Conservation (phyloP, 2,797 vertebrate species). For the Periophthalmus magnuspinnatus region DNA sequence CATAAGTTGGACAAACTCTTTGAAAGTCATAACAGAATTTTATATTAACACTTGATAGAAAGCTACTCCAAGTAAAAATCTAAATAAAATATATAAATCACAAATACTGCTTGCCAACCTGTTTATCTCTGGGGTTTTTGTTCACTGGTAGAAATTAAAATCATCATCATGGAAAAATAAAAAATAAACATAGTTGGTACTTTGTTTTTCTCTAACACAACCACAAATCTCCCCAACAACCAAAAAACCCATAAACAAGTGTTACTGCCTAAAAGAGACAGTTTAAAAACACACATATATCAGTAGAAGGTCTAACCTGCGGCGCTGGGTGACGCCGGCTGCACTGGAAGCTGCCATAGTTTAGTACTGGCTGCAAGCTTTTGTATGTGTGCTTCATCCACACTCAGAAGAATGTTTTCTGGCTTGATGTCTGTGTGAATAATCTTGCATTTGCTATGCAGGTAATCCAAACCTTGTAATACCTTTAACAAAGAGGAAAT, state of each 20-base stretch:
- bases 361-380: constrained; percentile 79
- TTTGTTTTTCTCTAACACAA: constrained; percentile 2
- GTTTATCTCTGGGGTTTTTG: constrained; percentile 51
- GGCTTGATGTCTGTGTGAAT: constrained; percentile 96
- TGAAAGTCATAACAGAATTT: constrained; percentile 23
- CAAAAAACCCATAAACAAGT: neutral
- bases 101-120: constrained; percentile 46
- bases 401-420: constrained; percentile 85
- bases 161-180: constrained; percentile 15
- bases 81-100: neutral
- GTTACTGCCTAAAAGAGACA: neutral
- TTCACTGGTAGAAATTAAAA: constrained; percentile 49
- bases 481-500: constrained; percentile 56
- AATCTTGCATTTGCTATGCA: constrained; percentile 93
- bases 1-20: constrained; percentile 62
- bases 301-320: constrained; percentile 61
- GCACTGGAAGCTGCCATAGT: constrained; percentile 77
- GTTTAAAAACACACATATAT: neutral
- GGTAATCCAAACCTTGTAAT: constrained; percentile 86
- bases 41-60: neutral
- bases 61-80: neutral
- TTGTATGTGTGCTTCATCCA: constrained; percentile 77
- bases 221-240: neutral
- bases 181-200: neutral
- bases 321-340: constrained; percentile 58